A percentile compares a stretch with the other conserved stretches of the same genome.
Conservation (phyloP, 2,797 vertebrate genomes). For the Oryzias sinensis region DNA sequence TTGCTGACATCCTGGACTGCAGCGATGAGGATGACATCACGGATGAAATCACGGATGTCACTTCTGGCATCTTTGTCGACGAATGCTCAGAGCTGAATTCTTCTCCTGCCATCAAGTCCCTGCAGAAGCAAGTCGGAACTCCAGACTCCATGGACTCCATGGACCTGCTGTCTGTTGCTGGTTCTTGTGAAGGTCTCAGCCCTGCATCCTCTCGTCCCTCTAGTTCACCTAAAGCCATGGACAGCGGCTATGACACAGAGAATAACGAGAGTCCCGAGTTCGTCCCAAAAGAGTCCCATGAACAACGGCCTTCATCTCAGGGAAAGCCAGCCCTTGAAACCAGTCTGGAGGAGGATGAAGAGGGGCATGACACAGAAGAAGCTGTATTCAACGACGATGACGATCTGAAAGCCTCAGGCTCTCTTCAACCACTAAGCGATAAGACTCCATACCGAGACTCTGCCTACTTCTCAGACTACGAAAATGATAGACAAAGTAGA, state of each 20-base stretch:
- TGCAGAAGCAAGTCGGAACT: constrained; percentile 87
- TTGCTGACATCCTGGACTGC: constrained; percentile 78
- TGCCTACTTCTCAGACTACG: constrained; percentile 95
- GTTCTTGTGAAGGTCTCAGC: constrained; percentile 83
- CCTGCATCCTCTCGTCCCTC: constrained; percentile 72
- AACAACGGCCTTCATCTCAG: constrained; percentile 75
- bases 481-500: constrained; percentile 75
- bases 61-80: constrained; percentile 83
- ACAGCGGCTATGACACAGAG: constrained; percentile 97
- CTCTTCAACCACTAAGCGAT: constrained; percentile 73
- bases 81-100: constrained; percentile 69
- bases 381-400: not conserved
- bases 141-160: constrained; percentile 89
- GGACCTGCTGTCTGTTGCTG: constrained; percentile 82
- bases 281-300: constrained; percentile 88
- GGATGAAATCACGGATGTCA: constrained; percentile 81
- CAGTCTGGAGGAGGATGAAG: constrained; percentile 43
- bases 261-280: constrained; percentile 96
- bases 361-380: constrained; percentile 15
- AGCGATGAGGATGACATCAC: constrained; percentile 81
- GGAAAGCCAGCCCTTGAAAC: constrained; percentile 55
- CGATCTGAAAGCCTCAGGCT: too few relatives aligned
- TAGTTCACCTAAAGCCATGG: constrained; percentile 85
- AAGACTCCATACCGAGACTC: constrained; percentile 92
- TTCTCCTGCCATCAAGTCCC: constrained; percentile 74